Evolutionary conservation across 2,113 vertebrate genomes (phyloP).

Genomic region (Equus przewalskii): DNA sequence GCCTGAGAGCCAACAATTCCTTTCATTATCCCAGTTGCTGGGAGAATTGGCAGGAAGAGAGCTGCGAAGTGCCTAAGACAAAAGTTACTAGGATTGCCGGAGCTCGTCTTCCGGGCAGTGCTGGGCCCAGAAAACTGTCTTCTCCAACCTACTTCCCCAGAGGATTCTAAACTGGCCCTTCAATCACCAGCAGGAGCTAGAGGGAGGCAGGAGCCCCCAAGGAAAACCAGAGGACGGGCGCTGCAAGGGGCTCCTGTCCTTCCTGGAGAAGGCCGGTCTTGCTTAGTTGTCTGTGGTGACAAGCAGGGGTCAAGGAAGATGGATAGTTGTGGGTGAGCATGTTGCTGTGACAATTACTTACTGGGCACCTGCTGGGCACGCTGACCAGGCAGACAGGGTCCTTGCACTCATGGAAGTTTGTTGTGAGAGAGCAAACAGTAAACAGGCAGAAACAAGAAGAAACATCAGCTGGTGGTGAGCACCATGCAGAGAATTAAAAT

Average conservation of each 20-base stretch:
- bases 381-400: not conserved
- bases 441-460: not conserved
- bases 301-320: not conserved
- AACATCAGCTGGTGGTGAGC: conserved; percentile 22
- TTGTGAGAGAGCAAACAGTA: not conserved
- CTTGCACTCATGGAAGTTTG: not conserved
- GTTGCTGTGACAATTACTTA: not conserved
- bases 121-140: not conserved
- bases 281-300: not conserved
- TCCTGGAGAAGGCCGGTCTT: not conserved
- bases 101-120: not conserved
- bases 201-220: not conserved
- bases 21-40: conserved; percentile 53
- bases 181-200: no score
- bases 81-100: not conserved
- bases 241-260: not conserved
- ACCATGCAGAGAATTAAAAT: not conserved
- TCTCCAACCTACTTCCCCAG: not conserved
- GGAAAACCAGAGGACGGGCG: fast-evolving
- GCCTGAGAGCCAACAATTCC: not conserved
- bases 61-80: not conserved
- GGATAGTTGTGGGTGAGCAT: not conserved
- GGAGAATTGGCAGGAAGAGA: conserved; percentile 25
- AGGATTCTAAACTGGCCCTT: not conserved
- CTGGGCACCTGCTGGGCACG: not conserved